Percentiles rank a stretch among this genome's conserved stretches.
Conservation (phyloP, 2,888 invertebrate species). For the Sericinus montela region DNA sequence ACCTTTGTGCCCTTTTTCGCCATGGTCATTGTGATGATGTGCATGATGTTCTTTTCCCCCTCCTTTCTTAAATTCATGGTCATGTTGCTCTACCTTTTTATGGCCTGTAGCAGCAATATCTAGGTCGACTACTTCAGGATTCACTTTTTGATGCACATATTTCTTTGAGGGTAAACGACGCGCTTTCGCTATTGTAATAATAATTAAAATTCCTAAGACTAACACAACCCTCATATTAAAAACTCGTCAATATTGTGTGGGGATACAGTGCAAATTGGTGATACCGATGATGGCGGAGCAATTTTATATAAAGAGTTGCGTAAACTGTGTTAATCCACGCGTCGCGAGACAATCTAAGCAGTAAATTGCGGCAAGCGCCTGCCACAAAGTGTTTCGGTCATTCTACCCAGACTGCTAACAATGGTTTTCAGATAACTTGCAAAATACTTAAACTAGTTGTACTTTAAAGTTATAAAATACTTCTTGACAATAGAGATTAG, state of each 20-base stretch:
- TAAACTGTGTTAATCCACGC: slow-evolving; percentile 63
- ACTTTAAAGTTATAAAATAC: too few relatives aligned
- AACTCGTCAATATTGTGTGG: slow-evolving; percentile 22
- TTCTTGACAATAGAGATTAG: too few relatives aligned
- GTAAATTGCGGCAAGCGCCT: slow-evolving; percentile 45
- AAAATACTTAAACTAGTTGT: too few relatives aligned
- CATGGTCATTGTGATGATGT: slow-evolving; percentile 82
- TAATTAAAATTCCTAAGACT: slow-evolving; percentile 47
- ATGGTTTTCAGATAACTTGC: too few relatives aligned
- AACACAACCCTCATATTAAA: slow-evolving; percentile 56
- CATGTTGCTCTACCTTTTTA: slow-evolving; percentile 68
- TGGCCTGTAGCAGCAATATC: slow-evolving; percentile 62
- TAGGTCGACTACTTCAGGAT: slow-evolving; percentile 42
- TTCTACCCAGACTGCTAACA: too few relatives aligned
- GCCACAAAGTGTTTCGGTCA: background rate
- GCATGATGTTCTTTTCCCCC: slow-evolving; percentile 83
- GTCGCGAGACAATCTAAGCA: slow-evolving; percentile 46
- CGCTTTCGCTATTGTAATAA: slow-evolving; percentile 41
- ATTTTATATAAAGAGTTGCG: slow-evolving; percentile 77
- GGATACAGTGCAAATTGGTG: slow-evolving; percentile 49
- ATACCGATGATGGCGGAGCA: slow-evolving; percentile 60
- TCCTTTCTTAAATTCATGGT: slow-evolving; percentile 80
- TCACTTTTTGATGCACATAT: slow-evolving; percentile 31
- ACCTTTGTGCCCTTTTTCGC: slow-evolving; percentile 85
- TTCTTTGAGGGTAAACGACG: slow-evolving; percentile 47